These are phyloP conservation scores for Anolis apletophallus DNA, from an alignment of 2,797 vertebrate species.

Conservation along the genomic window DNA sequence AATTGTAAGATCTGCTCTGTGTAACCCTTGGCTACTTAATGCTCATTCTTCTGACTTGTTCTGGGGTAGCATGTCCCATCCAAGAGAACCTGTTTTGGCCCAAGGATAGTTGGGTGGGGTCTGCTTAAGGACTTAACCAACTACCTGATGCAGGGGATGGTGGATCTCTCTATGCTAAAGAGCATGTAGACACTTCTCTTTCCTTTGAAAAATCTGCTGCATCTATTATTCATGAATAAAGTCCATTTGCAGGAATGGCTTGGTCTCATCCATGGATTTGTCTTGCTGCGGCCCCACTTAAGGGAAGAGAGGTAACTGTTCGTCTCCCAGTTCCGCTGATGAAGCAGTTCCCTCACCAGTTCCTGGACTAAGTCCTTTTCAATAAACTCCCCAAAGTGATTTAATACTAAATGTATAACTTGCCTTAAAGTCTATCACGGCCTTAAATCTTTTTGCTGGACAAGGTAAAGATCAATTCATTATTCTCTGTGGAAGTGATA, in stretches of 20 bases:
- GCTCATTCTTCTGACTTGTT: too few species aligned
- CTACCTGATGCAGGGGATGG: too few species aligned
- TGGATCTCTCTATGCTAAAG: too few species aligned
- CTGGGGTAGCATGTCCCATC: too few species aligned
- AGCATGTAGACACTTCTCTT: too few species aligned
- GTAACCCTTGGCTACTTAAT: too few species aligned
- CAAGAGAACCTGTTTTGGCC: too few species aligned
- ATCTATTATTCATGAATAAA: not conserved
- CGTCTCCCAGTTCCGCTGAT: not conserved
- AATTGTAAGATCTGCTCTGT: too few species aligned
- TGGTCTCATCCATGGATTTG: not conserved
- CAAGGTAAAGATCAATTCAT: slow-evolving; percentile 7
- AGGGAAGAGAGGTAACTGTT: not conserved
- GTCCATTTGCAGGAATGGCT: not conserved
- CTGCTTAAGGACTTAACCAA: too few species aligned
- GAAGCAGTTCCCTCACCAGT: not conserved
- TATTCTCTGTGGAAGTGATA: slow-evolving; percentile 26
- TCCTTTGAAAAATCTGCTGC: not conserved
- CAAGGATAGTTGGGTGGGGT: too few species aligned
- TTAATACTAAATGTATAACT: not conserved
- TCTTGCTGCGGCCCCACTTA: too few species aligned
- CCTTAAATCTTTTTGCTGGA: slow-evolving; percentile 20
- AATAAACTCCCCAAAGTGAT: not conserved
- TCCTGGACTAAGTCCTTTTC: not conserved
- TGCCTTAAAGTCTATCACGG: not conserved